phyloP scores from a whole-genome alignment of 2,888 invertebrate species.

The Oithona nana region DNA sequence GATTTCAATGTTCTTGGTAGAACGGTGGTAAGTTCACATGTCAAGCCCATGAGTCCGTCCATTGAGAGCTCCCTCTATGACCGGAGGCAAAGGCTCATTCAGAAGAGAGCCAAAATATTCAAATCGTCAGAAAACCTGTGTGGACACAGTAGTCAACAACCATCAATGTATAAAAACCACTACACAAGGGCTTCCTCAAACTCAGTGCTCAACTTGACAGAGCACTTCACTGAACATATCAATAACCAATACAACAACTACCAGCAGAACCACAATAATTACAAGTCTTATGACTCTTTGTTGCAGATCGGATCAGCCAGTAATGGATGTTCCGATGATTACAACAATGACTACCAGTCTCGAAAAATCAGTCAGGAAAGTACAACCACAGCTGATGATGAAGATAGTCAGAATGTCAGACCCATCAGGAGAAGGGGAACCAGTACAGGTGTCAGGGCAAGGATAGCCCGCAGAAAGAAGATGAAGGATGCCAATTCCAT shows the following conservation, averaged over 20 bases:
- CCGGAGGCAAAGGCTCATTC: background rate
- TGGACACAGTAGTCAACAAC: too few species aligned
- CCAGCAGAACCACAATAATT: too few species aligned
- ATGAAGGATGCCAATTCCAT: slow-evolving; percentile 11
- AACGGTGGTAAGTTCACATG: background rate
- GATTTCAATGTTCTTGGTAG: too few species aligned
- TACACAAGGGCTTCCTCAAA: too few species aligned
- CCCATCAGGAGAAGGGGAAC: background rate
- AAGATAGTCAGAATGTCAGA: background rate
- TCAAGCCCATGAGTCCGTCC: background rate
- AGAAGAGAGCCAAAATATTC: background rate
- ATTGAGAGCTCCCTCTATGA: background rate
- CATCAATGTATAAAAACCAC: too few species aligned
- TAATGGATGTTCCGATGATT: background rate
- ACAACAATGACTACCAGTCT: background rate
- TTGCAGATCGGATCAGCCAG: too few species aligned
- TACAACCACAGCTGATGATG: background rate
- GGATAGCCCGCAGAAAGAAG: slow-evolving; percentile 2
- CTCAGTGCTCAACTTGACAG: too few species aligned
- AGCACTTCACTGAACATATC: too few species aligned
- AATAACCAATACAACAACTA: too few species aligned
- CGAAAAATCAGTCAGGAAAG: too few species aligned
- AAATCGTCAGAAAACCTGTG: background rate
- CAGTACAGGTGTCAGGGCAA: slow-evolving; percentile 4
- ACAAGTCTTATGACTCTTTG: too few species aligned